Evolutionary conservation across 2,113 vertebrate genomes (phyloP).

Genomic region (Ivindomyrus marchei): DNA sequence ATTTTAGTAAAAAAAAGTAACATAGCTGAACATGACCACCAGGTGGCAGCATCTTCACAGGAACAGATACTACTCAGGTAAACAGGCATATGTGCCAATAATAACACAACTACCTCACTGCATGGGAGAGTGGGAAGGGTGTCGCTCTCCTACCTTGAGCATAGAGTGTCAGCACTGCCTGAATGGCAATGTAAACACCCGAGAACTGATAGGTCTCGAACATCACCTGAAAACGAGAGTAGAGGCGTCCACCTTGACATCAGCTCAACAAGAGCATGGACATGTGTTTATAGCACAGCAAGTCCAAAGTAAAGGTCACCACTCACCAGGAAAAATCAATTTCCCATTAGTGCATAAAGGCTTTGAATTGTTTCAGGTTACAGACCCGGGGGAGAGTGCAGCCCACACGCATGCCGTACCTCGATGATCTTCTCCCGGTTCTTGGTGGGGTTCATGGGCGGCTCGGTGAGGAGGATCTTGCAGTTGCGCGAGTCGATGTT

Average conservation of each 20-base stretch:
- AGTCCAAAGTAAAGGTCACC: not conserved
- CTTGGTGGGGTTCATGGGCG: constrained; percentile 84
- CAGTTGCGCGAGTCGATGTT: constrained; percentile 79
- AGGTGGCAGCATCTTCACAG: not conserved
- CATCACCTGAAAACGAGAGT: constrained; percentile 68
- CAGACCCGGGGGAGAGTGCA: not conserved
- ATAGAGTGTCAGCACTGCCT: constrained; percentile 82
- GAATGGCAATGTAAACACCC: constrained; percentile 84
- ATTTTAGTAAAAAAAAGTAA: not conserved
- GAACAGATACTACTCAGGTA: not conserved
- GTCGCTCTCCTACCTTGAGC: constrained; percentile 71
- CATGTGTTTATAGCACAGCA: not conserved
- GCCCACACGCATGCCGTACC: constrained; percentile 45
- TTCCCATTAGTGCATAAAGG: not conserved
- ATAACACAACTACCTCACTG: not conserved
- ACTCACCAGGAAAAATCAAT: not conserved
- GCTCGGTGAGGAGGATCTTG: constrained; percentile 83
- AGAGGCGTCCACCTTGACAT: not conserved
- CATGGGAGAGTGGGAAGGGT: not conserved
- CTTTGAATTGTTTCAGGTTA: not conserved
- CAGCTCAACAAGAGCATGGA: not conserved
- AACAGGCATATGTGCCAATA: not conserved
- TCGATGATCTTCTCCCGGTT: constrained; percentile 83
- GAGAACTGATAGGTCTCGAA: constrained; percentile 87
- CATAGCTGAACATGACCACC: not conserved